A percentile compares a stretch with the other conserved stretches of the same genome.
These are phyloP conservation scores for Melanerpes formicivorus DNA, from an alignment of 2,113 vertebrate species.

Conservation along the genomic window DNA sequence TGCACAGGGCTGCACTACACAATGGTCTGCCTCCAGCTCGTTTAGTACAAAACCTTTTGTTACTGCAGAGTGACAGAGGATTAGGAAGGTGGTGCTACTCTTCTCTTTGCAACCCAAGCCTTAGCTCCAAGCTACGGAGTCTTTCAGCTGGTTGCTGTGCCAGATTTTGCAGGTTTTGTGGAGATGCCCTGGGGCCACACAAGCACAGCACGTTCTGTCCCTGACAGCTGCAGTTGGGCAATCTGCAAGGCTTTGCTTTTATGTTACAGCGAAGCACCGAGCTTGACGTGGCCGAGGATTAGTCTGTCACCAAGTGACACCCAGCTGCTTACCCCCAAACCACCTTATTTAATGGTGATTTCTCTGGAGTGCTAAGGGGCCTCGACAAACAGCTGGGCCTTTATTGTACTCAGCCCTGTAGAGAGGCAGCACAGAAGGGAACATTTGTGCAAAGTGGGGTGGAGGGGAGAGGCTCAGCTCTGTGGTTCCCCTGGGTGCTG, in stretches of 20 bases:
- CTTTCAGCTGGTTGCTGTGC: slow-evolving; percentile 5
- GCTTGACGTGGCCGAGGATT: background rate
- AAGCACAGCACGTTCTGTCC: slow-evolving; percentile 37
- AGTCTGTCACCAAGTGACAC: slow-evolving; percentile 22
- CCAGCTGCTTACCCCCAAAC: slow-evolving; percentile 26
- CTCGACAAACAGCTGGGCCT: background rate
- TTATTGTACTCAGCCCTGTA: slow-evolving; percentile 4
- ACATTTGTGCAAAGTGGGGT: background rate
- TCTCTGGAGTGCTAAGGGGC: background rate
- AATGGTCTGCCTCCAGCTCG: background rate
- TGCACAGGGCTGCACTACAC: background rate
- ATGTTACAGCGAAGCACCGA: background rate
- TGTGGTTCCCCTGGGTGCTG: rapidly evolving
- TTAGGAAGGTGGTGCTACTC: background rate
- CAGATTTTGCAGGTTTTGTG: slow-evolving; percentile 37
- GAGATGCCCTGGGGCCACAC: slow-evolving; percentile 14
- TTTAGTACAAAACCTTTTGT: background rate
- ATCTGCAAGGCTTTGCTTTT: slow-evolving; percentile 18
- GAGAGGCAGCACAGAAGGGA: background rate
- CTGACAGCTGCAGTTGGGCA: slow-evolving; percentile 33
- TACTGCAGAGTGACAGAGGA: background rate
- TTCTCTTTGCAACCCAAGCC: background rate
- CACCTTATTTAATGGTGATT: background rate
- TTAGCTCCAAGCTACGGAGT: slow-evolving; percentile 7
- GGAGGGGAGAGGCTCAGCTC: background rate